A percentile compares a stretch with the other conserved stretches of the same genome.
Evolutionary conservation across 2,113 vertebrate species (phyloP).

Genomic region (Gambusia holbrooki): DNA sequence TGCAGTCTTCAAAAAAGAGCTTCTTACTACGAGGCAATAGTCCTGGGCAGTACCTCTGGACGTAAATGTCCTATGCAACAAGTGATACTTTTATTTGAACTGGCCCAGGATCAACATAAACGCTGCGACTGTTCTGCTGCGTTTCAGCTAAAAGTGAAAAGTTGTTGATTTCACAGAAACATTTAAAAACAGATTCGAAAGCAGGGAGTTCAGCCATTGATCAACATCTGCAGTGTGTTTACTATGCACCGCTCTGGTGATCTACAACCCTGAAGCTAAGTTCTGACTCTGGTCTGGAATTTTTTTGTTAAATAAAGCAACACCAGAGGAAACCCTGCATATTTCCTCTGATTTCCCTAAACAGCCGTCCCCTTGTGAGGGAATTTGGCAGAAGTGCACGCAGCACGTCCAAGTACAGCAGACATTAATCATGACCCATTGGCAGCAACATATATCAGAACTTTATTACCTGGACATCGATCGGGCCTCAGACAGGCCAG

Average conservation of each 20-base stretch:
- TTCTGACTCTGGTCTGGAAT: too few species aligned
- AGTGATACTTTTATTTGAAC: too few species aligned
- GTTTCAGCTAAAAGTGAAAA: not conserved
- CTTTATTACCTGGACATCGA: constrained; percentile 52
- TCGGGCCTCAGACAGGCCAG: constrained; percentile 52
- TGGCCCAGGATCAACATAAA: too few species aligned
- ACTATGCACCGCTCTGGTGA: not conserved
- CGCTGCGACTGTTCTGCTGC: not conserved
- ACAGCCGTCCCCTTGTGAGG: constrained; percentile 11
- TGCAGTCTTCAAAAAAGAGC: too few species aligned
- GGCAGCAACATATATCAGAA: constrained; percentile 59
- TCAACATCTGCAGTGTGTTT: not conserved
- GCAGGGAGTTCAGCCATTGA: not conserved
- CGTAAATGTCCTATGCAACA: too few species aligned
- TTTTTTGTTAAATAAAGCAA: not conserved
- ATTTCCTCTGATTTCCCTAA: constrained; percentile 19
- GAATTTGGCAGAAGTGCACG: constrained; percentile 8
- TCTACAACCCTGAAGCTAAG: not conserved
- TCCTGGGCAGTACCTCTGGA: too few species aligned
- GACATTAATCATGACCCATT: constrained; percentile 55
- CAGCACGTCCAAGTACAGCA: constrained; percentile 4
- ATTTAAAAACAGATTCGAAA: not conserved
- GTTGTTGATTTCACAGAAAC: not conserved
- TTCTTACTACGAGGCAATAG: too few species aligned
- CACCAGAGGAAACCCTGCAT: not conserved